Base-by-base conservation (phyloP, 2,797 vertebrate genomes). In the Ataeniobius toweri region DNA sequence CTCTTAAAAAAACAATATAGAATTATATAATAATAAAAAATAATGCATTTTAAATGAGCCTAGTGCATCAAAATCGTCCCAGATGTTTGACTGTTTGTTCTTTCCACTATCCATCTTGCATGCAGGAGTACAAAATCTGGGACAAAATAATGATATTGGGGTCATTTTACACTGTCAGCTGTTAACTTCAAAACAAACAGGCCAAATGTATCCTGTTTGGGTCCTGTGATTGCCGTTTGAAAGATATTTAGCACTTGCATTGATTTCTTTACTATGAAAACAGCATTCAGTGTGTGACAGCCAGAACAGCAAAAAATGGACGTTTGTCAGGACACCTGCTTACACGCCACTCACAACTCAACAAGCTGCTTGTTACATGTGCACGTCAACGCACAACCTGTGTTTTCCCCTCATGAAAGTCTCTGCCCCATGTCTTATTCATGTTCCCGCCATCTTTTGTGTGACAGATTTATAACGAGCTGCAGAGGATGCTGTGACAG, bases 401-500 rank as follows among this genome's bases (percentile, higher is more conserved):
- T 90, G 84, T 81, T 87, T 20, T 84, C 83, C 75, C 61, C 72
- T 65, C 79, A 72, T 70, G 78, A 78, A 65, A 76, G 83, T 85
- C 85, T 85, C 78, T 65, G 80, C 75, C 84, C 73, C 72, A 87
- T 89, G 82, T 86, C 87, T 91, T 90, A 90, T 91, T 92, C 91
- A 89, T 89, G 88, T 83, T 87, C 46, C 82, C 73, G 80, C 79
- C 86, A 70, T 91, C 78, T 87, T 72, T 48, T 75, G 68, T 71
- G 77, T 89, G 91, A 91, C 91, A 89, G 90, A 90, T 94, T 94
- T 87, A 89, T 91, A 93, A 89, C 69, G 65, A 92, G 87, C 85
- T 81, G 88, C 31, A 69, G 83, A 89, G 85, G 92, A 87, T 80
- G 80, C 83, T 61, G 74, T 92, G 93, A 93, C 93, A 94, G 91